phyloP scores from a whole-genome alignment of 2,888 invertebrate species.

The Eupithecia exiguata region DNA sequence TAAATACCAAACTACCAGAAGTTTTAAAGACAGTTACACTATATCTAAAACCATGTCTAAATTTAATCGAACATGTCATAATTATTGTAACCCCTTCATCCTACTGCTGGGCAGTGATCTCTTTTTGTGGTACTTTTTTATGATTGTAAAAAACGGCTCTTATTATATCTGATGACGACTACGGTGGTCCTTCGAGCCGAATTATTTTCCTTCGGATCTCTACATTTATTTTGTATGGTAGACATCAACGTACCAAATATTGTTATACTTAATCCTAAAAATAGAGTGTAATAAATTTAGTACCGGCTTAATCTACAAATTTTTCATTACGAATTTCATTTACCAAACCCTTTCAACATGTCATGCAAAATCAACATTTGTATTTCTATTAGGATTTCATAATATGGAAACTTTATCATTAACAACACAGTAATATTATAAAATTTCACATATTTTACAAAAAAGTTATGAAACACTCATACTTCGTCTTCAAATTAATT shows the following conservation, averaged over 20 bases:
- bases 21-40: conserved; percentile 13
- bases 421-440: neutral
- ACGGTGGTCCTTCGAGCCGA: conserved; percentile 20
- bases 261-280: neutral
- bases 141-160: neutral
- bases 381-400: neutral
- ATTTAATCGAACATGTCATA: conserved; percentile 21
- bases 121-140: neutral
- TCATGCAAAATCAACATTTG: neutral
- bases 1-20: conserved; percentile 16
- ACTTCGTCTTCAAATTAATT: neutral
- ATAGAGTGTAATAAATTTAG: neutral
- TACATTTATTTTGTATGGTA: neutral
- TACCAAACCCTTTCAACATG: neutral
- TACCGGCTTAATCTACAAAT: neutral
- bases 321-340: neutral
- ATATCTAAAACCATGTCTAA: conserved; percentile 27
- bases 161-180: neutral
- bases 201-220: neutral
- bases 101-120: neutral
- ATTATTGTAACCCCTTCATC: neutral
- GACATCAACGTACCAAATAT: conserved; percentile 1
- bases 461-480: neutral
- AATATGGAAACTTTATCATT: neutral
- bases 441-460: neutral